These are phyloP conservation scores for Alauda arvensis DNA, from an alignment of 2,797 vertebrate genomes.

Conservation along the genomic window DNA sequence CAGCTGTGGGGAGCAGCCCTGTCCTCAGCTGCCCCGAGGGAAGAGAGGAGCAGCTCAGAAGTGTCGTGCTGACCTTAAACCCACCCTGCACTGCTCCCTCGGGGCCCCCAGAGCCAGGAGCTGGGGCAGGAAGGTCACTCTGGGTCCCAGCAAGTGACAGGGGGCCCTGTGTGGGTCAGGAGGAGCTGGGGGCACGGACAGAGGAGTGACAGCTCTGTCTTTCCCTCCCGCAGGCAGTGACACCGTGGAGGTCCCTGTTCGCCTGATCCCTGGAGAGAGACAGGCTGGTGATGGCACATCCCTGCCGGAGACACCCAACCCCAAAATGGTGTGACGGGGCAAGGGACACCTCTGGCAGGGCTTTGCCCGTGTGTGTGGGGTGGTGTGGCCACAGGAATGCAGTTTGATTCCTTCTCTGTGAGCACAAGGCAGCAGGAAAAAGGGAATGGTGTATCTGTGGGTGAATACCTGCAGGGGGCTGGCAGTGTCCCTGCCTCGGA, in stretches of 20 bases:
- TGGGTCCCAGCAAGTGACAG: accelerated
- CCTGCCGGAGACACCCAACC: conserved; percentile 94
- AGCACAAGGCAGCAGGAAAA: neutral
- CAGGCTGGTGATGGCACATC: conserved; percentile 96
- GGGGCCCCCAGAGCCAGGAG: accelerated
- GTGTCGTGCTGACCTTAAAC: neutral
- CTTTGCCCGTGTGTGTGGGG: accelerated
- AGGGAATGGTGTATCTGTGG: neutral
- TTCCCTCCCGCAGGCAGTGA: conserved; percentile 69
- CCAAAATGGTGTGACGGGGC: conserved; percentile 82
- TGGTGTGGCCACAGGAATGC: accelerated
- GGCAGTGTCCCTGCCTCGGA: neutral
- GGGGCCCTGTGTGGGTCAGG: neutral
- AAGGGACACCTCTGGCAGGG: neutral
- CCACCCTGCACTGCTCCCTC: accelerated
- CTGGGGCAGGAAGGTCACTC: neutral
- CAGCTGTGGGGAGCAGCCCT: neutral
- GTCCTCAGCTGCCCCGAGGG: neutral
- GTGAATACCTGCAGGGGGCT: neutral
- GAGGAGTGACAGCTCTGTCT: neutral
- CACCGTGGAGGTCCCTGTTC: conserved; percentile 79
- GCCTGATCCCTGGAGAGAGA: conserved; percentile 89
- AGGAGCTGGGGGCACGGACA: neutral
- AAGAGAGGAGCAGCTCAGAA: neutral
- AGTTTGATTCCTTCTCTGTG: neutral